Percentiles rank a stretch among this genome's conserved stretches.
Evolutionary conservation across 2,113 vertebrate genomes (phyloP).

Genomic region (Danionella cerebrum): DNA sequence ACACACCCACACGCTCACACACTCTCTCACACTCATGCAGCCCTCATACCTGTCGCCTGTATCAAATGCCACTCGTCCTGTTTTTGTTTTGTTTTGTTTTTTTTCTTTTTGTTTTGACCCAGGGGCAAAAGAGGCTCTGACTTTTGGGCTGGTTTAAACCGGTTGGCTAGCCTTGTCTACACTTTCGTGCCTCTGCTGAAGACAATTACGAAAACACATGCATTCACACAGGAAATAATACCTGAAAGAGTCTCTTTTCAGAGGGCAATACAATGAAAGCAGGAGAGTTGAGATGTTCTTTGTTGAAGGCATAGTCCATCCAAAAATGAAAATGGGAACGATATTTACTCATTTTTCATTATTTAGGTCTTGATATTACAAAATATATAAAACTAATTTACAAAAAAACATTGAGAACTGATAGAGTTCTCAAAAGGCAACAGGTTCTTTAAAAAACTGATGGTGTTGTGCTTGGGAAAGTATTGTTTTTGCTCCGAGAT

Average conservation of each 20-base stretch:
- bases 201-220: background rate
- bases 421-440: no score
- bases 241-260: background rate
- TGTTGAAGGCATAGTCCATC: no score
- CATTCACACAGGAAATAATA: background rate
- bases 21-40: background rate
- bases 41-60: slow-evolving; percentile 75
- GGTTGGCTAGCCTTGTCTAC: slow-evolving; percentile 68
- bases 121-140: slow-evolving; percentile 66
- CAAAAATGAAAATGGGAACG: no score
- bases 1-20: background rate
- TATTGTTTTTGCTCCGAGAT: slow-evolving; percentile 26
- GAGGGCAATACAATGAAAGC: background rate
- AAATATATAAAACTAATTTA: no score
- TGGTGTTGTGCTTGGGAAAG: background rate
- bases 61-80: slow-evolving; percentile 74
- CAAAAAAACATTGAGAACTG: no score
- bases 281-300: background rate
- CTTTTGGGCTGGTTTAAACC: slow-evolving; percentile 84
- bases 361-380: no score
- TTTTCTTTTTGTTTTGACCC: no score
- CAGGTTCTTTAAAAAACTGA: background rate
- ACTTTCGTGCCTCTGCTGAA: background rate
- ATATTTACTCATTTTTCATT: no score
- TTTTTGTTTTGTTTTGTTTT: no score